Percentiles rank a stretch among this genome's conserved stretches.
These are phyloP conservation scores for Suncus etruscus DNA, from an alignment of 2,113 vertebrate genomes.

Conservation along the genomic window DNA sequence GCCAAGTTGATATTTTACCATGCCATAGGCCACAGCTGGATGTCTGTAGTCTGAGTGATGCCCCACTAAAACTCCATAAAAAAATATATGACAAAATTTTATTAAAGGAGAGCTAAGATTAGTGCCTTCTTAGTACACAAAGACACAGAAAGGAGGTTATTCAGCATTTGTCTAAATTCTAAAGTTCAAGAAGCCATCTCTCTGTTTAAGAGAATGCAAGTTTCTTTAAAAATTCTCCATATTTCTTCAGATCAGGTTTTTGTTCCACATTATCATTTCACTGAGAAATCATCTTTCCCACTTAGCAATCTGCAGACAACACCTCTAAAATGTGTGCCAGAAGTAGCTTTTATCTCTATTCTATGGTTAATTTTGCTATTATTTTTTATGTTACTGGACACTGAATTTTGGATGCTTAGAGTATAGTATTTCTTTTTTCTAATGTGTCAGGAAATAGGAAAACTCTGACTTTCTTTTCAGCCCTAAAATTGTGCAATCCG, in stretches of 20 bases:
- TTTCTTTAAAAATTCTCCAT: conserved; percentile 60
- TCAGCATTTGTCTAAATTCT: conserved; percentile 74
- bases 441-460: conserved; percentile 68
- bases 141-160: conserved; percentile 47
- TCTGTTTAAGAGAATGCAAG: conserved; percentile 62
- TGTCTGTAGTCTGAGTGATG: neutral
- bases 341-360: conserved; percentile 46
- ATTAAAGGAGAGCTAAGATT: conserved; percentile 67
- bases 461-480: conserved; percentile 56
- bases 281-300: conserved; percentile 46
- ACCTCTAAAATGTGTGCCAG: neutral
- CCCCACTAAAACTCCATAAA: conserved; percentile 23
- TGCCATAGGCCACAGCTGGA: conserved; percentile 40
- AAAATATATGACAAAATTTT: conserved; percentile 75
- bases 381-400: conserved; percentile 44
- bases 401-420: conserved; percentile 34
- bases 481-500: conserved; percentile 71
- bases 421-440: conserved; percentile 66
- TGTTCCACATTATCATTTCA: conserved; percentile 37
- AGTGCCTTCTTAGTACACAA: conserved; percentile 56
- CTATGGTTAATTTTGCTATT: conserved; percentile 65
- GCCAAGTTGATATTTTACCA: conserved; percentile 42
- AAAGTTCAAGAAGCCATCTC: conserved; percentile 74
- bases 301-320: conserved; percentile 35
- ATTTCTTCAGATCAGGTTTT: neutral